Evolutionary conservation across 1,140 invertebrate genomes (phyloP).

Genomic region (Watersipora subatra): DNA sequence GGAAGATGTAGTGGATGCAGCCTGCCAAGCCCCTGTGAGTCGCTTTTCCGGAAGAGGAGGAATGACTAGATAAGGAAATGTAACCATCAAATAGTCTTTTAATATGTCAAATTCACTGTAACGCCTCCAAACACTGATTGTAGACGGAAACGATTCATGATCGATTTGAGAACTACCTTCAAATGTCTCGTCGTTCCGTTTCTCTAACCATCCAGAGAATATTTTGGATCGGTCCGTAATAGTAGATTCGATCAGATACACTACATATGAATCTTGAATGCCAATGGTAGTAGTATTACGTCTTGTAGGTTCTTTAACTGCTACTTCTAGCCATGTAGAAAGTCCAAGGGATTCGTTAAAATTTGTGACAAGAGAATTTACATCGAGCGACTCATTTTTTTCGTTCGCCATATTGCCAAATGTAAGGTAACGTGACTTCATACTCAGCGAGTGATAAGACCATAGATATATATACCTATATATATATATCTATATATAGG

Average conservation of each 20-base stretch:
- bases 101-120: conserved; percentile 74
- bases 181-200: background rate
- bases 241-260: conserved; percentile 67
- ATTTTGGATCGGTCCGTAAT: background rate
- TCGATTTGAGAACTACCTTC: background rate
- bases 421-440: too few species aligned
- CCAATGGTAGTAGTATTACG: conserved; percentile 62
- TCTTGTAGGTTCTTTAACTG: conserved; percentile 69
- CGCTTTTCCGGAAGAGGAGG: conserved; percentile 69
- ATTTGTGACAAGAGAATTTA: too few species aligned
- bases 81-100: conserved; percentile 58
- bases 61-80: conserved; percentile 61
- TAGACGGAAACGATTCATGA: conserved; percentile 17
- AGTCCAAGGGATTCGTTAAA: too few species aligned
- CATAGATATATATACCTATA: too few species aligned
- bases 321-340: conserved; percentile 65
- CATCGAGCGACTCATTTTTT: too few species aligned
- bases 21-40: conserved; percentile 1
- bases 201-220: background rate
- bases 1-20: background rate
- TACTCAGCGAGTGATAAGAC: too few species aligned
- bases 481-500: too few species aligned
- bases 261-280: conserved; percentile 65
- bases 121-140: conserved; percentile 64
- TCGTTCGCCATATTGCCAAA: too few species aligned